phyloP scores from a whole-genome alignment of 2,888 invertebrate genomes.

The Dorcus parallelipipedus region DNA sequence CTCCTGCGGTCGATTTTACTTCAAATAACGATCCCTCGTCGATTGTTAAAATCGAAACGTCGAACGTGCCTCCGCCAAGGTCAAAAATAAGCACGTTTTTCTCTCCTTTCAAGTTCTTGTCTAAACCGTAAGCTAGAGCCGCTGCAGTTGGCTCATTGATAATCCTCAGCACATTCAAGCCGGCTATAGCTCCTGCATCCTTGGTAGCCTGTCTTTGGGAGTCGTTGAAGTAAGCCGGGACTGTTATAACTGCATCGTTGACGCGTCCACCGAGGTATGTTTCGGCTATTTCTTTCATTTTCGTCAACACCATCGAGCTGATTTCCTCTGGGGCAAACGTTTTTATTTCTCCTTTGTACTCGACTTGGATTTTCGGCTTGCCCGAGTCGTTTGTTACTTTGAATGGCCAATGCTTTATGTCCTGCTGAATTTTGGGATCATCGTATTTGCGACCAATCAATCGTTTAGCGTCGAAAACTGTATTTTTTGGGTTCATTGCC shows the following conservation, averaged over 20 bases:
- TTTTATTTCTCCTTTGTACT: conserved; percentile 72
- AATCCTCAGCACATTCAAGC: conserved; percentile 82
- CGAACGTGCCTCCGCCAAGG: conserved; percentile 86
- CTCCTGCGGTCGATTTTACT: conserved; percentile 76
- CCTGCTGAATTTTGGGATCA: conserved; percentile 73
- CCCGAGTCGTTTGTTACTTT: conserved; percentile 63
- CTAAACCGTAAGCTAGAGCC: conserved; percentile 80
- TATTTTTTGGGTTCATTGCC: conserved; percentile 77
- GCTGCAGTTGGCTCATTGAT: conserved; percentile 91
- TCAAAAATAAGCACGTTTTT: conserved; percentile 74
- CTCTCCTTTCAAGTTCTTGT: conserved; percentile 71
- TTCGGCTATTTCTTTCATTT: conserved; percentile 81
- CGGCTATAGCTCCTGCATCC: conserved; percentile 83
- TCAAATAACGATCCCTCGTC: conserved; percentile 82
- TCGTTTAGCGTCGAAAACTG: conserved; percentile 79
- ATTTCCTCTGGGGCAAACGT: conserved; percentile 80
- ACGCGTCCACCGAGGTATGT: conserved; percentile 71
- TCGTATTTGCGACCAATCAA: conserved; percentile 79
- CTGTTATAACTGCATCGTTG: conserved; percentile 76
- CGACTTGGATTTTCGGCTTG: conserved; percentile 71
- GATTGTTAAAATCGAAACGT: conserved; percentile 87
- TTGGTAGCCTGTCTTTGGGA: conserved; percentile 83
- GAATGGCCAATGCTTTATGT: conserved; percentile 86
- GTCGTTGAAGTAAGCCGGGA: conserved; percentile 82
- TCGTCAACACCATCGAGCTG: conserved; percentile 78